A percentile compares a stretch with the other conserved stretches of the same genome.
These are phyloP conservation scores for Drosophila malerkotliana DNA, from an alignment of 1,140 invertebrate genomes.

Conservation along the genomic window DNA sequence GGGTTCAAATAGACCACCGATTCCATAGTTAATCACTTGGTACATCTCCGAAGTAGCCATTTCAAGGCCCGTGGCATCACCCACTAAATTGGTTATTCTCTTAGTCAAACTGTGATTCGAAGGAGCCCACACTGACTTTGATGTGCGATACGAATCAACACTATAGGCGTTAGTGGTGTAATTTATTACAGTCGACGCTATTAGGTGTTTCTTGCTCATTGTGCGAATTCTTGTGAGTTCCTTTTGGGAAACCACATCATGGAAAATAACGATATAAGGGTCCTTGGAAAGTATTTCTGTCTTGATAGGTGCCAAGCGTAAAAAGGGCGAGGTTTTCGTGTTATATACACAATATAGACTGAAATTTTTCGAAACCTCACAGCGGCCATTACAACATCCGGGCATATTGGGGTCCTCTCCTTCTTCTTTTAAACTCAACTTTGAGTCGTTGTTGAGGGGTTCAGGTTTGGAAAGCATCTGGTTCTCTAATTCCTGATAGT, in stretches of 20 bases:
- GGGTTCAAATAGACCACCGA: constrained; percentile 13
- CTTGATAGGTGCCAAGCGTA: constrained; percentile 33
- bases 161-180: background rate
- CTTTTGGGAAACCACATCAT: constrained; percentile 11
- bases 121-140: constrained; percentile 17
- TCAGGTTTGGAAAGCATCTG: background rate
- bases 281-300: constrained; percentile 28
- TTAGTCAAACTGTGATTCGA: background rate
- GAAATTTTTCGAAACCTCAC: background rate
- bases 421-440: background rate
- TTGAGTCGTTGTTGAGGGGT: background rate
- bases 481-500: background rate
- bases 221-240: background rate
- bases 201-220: background rate
- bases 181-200: background rate
- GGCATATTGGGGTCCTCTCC: background rate
- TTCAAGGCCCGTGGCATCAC: constrained; percentile 8
- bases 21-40: constrained; percentile 29
- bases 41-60: constrained; percentile 13
- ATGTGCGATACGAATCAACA: background rate
- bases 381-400: constrained; percentile 28
- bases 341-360: constrained; percentile 38
- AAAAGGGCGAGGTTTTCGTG: constrained; percentile 4
- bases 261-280: constrained; percentile 21
- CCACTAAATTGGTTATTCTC: background rate